Base-by-base conservation (phyloP, 1,140 invertebrate genomes). In the Panonychus citri region DNA sequence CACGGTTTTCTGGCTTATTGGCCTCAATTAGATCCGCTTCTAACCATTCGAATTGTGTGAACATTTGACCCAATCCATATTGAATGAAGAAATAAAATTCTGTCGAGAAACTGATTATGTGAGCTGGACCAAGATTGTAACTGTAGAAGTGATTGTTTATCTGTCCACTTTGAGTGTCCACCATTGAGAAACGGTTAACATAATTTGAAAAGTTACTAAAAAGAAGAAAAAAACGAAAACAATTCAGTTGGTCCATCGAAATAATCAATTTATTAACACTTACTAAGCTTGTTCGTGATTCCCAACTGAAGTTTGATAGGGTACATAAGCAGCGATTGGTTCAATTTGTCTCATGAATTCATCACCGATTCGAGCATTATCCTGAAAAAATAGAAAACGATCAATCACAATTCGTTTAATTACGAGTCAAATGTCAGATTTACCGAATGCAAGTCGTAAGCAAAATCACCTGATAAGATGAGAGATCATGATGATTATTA, bases 261-360 rank as follows among this genome's bases (percentile, higher is more conserved):
- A 17, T 15, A 7, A n/a, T 21, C 1, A 24, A 46, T 46, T 15
- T n/a, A 10, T 10, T 7, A 19, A 19, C 10, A 76, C 80, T 78
- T 68, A 87, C 77, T 85, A 83, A 61, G 69, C 74, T 64, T 81
- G 75, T 70, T 93, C 87, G 61, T 93, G 87, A 69, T 93, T 93
- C 46, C 87, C 88, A 56, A 82, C 78, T 62, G 81, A 82, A 3
- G 83, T 83, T 83, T 89, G 88, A 66, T 93, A 93, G 2, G 87
- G 86, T 55, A 89, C 71, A 70, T 82, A 80, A 42, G 82, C 83
- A 51, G 88, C 85, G 52, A 91, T 73, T 3, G 81, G 75, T 71
- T 91, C 77, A 59, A 93, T 81, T 73, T 88, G 83, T 30, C 78
- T 74, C 85, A 91, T 89, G 69, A 89, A 93, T 67, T 81, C 77